Percentiles rank a stretch among this genome's conserved stretches.
Conservation (phyloP, 2,888 invertebrate genomes). For the Cryptocheilus praepositus region DNA sequence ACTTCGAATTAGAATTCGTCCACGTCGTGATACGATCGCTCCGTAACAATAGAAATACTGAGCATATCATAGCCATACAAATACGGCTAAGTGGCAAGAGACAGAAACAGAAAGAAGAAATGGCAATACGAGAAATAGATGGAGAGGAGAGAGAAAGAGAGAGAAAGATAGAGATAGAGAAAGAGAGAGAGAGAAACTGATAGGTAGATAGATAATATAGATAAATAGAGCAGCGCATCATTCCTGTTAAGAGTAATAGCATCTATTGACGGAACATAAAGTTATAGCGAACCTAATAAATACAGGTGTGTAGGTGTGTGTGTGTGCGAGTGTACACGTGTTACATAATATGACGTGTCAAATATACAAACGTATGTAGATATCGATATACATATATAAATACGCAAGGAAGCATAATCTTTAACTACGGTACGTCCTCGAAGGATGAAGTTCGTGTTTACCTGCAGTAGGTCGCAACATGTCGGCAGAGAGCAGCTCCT, state of each 20-base stretch:
- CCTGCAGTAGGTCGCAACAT: conserved; percentile 75
- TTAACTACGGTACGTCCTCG: conserved; percentile 73
- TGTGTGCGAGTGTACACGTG: conserved; percentile 23
- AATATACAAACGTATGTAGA: conserved; percentile 13
- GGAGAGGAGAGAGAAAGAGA: too few relatives aligned
- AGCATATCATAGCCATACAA: conserved; percentile 71
- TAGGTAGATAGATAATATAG: too few relatives aligned
- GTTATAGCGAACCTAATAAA: conserved; percentile 60
- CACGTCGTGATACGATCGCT: too few relatives aligned
- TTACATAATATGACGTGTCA: too few relatives aligned
- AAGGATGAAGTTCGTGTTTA: conserved; percentile 75
- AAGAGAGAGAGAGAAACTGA: too few relatives aligned
- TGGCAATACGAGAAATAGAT: too few relatives aligned
- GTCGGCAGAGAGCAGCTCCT: conserved; percentile 74
- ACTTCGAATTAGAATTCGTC: too few relatives aligned
- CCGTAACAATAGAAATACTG: conserved; percentile 62
- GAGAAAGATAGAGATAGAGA: too few relatives aligned
- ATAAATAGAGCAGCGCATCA: conserved; percentile 61
- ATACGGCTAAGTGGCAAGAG: conserved; percentile 69
- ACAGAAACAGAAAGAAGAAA: conserved; percentile 49
- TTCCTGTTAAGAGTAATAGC: conserved; percentile 69
- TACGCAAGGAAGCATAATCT: conserved; percentile 71
- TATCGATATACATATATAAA: conserved; percentile 24
- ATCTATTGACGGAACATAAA: conserved; percentile 66
- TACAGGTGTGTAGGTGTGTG: conserved; percentile 25